Base-by-base conservation (phyloP, 2,113 vertebrate genomes). In the Drymodes brunneopygia region DNA sequence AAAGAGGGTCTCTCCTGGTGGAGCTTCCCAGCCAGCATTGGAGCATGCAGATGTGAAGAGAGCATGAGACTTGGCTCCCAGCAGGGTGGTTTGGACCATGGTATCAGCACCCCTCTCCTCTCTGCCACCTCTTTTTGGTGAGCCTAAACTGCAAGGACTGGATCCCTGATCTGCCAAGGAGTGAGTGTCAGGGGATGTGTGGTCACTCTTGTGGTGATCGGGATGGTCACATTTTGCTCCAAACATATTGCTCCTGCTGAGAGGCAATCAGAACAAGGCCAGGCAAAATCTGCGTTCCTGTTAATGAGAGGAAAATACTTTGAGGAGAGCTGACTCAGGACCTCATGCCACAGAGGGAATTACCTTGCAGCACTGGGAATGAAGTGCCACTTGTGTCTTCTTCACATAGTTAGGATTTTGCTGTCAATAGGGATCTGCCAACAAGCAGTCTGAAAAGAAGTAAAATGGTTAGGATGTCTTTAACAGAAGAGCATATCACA, bases 201-300 rank as follows among this genome's bases (percentile, higher is more conserved):
- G 18, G 21, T 54, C 3, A 0, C 18, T 36, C 40, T 35, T 2
- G 2, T 38, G 28, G 31, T 47, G 72, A 38, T 25, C 0, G 0
- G 10, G 8, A 47, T 2, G 3, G 18, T 31, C 73, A 48, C 23
- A 8, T 50, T 54, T 70, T 17, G 3, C 47, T 92, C 60, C 58
- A 44, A 53, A 61, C 40, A 25, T 12, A 1, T 50, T 40, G 15
- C 22, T 36, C 44, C n/a, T 44, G 24, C 29, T 64, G 51, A 88
- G 35, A 74, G 25, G 48, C 28, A 67, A 67, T 20, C 17, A 82
- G 35, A 61, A 42, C 1, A 7, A 65, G 45, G 28, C 31, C 36
- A 79, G 44, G 20, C 10, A 90, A 90, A 90, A 61, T 9, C 7
- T 81, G 8, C 38, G 42, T 61, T 38, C 48, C n/a, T 71, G 24